A percentile compares a stretch with the other conserved stretches of the same genome.
Conservation (phyloP, 30 jellyfish, hydroid and myxozoan genomes). For the Aurelia coerulea region DNA sequence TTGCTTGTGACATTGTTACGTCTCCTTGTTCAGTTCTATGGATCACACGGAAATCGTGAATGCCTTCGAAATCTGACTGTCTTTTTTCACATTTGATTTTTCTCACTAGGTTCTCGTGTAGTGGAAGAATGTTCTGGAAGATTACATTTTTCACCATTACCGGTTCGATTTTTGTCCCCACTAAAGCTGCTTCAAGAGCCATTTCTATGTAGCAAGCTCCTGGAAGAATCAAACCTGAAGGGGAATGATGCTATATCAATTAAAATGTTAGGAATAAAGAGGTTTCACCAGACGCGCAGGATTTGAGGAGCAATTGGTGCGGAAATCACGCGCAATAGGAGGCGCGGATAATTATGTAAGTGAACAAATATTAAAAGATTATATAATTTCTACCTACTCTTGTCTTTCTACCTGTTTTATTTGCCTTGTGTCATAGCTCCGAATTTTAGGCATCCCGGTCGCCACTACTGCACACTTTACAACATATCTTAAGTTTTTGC, state of each 20-base stretch:
- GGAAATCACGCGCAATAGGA: too few relatives aligned
- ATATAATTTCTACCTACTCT: too few relatives aligned
- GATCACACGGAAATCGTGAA: constrained; percentile 1
- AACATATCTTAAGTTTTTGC: too few relatives aligned
- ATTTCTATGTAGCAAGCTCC: constrained; percentile 73
- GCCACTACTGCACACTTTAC: too few relatives aligned
- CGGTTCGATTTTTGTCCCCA: constrained; percentile 17
- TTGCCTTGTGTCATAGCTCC: too few relatives aligned
- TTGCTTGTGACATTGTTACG: constrained; percentile 33
- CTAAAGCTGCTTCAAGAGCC: constrained; percentile 62
- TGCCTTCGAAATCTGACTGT: not conserved
- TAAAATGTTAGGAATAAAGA: too few relatives aligned
- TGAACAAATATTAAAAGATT: too few relatives aligned
- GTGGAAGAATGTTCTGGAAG: constrained; percentile 46
- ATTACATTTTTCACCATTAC: constrained; percentile 36
- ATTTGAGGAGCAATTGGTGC: too few relatives aligned
- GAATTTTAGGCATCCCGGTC: too few relatives aligned
- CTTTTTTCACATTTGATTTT: constrained; percentile 4
- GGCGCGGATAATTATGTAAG: too few relatives aligned
- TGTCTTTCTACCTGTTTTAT: too few relatives aligned
- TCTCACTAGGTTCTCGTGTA: constrained; percentile 55
- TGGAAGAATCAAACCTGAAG: constrained; percentile 56
- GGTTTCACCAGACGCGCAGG: too few relatives aligned
- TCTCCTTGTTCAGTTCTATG: constrained; percentile 52
- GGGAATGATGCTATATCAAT: not conserved